Conservation (phyloP, 2,797 vertebrate genomes). For the Aeoliscus strigatus region DNA sequence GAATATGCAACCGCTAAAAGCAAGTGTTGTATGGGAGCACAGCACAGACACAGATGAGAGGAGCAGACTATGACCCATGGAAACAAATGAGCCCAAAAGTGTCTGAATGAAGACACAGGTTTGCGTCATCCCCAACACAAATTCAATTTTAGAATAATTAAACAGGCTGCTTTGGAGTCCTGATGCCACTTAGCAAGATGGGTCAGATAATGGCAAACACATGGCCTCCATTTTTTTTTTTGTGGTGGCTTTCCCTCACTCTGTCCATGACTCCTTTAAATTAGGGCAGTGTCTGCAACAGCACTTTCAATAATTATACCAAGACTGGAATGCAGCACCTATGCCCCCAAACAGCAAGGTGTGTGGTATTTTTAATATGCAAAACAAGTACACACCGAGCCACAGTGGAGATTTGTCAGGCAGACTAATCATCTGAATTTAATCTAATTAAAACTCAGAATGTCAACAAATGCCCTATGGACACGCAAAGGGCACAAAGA, state of each 20-base stretch:
- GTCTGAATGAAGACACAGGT: slow-evolving; percentile 58
- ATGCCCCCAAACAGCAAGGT: slow-evolving; percentile 19
- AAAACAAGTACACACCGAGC: slow-evolving; percentile 14
- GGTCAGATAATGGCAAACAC: too few species aligned
- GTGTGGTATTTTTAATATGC: slow-evolving; percentile 23
- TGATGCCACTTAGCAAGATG: slow-evolving; percentile 44
- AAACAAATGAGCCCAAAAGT: slow-evolving; percentile 48
- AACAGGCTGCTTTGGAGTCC: slow-evolving; percentile 37
- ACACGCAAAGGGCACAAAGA: slow-evolving; percentile 20
- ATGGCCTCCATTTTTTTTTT: too few species aligned
- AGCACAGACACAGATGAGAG: slow-evolving; percentile 13
- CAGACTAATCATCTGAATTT: slow-evolving; percentile 47
- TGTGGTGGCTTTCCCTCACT: too few species aligned
- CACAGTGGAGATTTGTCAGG: slow-evolving; percentile 34
- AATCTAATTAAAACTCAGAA: slow-evolving; percentile 61
- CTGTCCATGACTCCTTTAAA: too few species aligned
- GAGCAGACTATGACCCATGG: slow-evolving; percentile 12
- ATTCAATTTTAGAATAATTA: slow-evolving; percentile 65
- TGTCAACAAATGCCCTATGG: slow-evolving; percentile 34
- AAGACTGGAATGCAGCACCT: slow-evolving; percentile 34
- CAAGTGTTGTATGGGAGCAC: too few species aligned
- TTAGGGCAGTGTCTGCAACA: too few species aligned
- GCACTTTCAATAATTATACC: slow-evolving; percentile 38
- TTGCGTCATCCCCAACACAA: slow-evolving; percentile 35
- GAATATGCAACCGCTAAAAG: too few species aligned